Percentiles rank a stretch among this genome's conserved stretches.
These are phyloP conservation scores for Panagrolaimus sp. DNA, from an alignment of 1,140 invertebrate genomes.

Conservation along the genomic window DNA sequence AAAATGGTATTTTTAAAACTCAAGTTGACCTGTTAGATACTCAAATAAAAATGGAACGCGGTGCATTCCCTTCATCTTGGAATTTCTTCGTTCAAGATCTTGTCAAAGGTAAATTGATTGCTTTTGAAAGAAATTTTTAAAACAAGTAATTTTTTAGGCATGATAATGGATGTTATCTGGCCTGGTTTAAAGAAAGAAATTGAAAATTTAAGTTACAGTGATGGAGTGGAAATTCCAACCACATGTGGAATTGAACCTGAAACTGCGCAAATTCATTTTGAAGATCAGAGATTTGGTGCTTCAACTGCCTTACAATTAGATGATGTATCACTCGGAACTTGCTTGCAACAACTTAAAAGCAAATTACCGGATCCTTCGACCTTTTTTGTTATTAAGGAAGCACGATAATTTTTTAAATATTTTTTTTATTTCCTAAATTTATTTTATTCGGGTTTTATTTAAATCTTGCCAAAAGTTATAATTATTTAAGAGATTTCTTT, in stretches of 20 bases:
- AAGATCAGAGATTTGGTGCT: slow-evolving; percentile 48
- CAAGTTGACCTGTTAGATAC: slow-evolving; percentile 51
- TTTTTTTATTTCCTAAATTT: background rate
- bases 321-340: slow-evolving; percentile 35
- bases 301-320: slow-evolving; percentile 41
- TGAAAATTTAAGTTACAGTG: slow-evolving; percentile 48
- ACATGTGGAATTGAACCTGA: slow-evolving; percentile 53
- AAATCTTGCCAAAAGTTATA: no score
- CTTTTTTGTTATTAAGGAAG: slow-evolving; percentile 37
- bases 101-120: slow-evolving; percentile 40
- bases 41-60: slow-evolving; percentile 48
- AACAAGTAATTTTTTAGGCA: slow-evolving; percentile 35
- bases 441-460: slow-evolving; percentile 12
- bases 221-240: slow-evolving; percentile 48
- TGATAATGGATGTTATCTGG: slow-evolving; percentile 59
- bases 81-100: slow-evolving; percentile 53
- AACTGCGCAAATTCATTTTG: slow-evolving; percentile 42
- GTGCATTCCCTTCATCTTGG: slow-evolving; percentile 54
- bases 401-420: slow-evolving; percentile 1
- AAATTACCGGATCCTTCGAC: slow-evolving; percentile 55
- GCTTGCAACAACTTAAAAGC: slow-evolving; percentile 48
- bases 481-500: no score
- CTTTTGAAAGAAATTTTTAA: background rate
- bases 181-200: slow-evolving; percentile 51
- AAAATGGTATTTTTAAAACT: slow-evolving; percentile 55